These are phyloP conservation scores for Heliothis subflexa DNA, from an alignment of 1,140 invertebrate species.

Conservation along the genomic window DNA sequence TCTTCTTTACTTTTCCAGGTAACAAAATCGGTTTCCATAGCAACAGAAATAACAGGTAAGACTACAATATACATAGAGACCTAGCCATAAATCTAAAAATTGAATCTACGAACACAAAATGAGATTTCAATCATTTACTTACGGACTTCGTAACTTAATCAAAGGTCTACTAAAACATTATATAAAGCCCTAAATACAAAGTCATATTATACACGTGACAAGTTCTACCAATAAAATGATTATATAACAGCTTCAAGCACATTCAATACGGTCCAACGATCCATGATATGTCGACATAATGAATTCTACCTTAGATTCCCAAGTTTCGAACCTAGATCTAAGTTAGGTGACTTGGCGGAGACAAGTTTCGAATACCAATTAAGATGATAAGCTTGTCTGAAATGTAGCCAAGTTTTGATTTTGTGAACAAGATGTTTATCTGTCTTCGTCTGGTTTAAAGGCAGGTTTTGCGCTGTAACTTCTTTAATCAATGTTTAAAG, in stretches of 20 bases:
- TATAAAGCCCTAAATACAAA: background rate
- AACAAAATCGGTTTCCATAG: too few relatives aligned
- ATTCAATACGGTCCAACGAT: background rate
- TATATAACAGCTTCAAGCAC: background rate
- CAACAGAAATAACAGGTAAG: too few relatives aligned
- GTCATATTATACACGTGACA: background rate
- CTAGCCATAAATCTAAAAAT: too few relatives aligned
- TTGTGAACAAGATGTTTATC: background rate
- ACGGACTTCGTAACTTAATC: too few relatives aligned
- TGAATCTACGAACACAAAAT: too few relatives aligned
- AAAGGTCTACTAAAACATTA: background rate
- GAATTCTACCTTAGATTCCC: background rate
- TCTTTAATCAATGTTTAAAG: too few relatives aligned
- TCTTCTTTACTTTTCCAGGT: too few relatives aligned
- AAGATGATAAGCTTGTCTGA: background rate
- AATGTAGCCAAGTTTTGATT: background rate
- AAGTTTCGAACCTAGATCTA: slow-evolving; percentile 1
- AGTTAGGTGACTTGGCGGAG: slow-evolving; percentile 10
- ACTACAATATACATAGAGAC: too few relatives aligned
- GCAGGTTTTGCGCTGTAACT: too few relatives aligned
- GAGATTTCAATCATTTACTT: too few relatives aligned
- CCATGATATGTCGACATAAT: background rate
- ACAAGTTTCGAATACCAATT: slow-evolving; percentile 10
- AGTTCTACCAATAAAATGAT: background rate
- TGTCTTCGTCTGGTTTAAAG: too few relatives aligned